phyloP scores from a whole-genome alignment of 2,888 invertebrate genomes.

The Busseola fusca region DNA sequence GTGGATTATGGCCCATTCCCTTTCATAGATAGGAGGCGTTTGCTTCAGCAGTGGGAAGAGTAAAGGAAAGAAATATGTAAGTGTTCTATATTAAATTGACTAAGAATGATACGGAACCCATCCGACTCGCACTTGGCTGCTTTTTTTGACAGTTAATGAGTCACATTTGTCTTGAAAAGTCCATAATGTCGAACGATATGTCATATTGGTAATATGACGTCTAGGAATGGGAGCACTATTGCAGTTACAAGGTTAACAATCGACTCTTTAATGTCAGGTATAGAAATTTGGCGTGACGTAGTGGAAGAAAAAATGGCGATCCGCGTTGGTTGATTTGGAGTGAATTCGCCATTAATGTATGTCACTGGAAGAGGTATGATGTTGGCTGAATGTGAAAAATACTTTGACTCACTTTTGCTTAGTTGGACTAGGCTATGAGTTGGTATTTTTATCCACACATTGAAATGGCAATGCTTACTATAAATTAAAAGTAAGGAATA shows the following conservation, averaged over 20 bases:
- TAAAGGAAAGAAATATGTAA: neutral
- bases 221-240: slow-evolving; percentile 57
- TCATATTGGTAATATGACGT: slow-evolving; percentile 54
- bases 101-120: neutral
- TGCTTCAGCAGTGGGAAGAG: too few relatives aligned
- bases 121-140: neutral
- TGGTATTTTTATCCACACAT: neutral
- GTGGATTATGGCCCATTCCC: too few relatives aligned
- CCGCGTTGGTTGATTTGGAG: slow-evolving; percentile 34
- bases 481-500: neutral
- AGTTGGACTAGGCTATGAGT: neutral
- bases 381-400: neutral
- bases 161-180: slow-evolving; percentile 55
- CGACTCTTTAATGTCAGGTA: slow-evolving; percentile 59
- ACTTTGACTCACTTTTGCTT: neutral
- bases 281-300: slow-evolving; percentile 54
- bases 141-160: slow-evolving; percentile 44
- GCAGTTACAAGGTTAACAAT: slow-evolving; percentile 62
- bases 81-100: neutral
- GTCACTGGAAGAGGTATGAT: slow-evolving; percentile 32
- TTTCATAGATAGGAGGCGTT: too few relatives aligned
- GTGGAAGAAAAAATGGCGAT: slow-evolving; percentile 45
- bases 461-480: neutral
- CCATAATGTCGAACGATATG: slow-evolving; percentile 58
- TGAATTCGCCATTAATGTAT: slow-evolving; percentile 19